These are phyloP conservation scores for Crematogaster levior DNA, from an alignment of 2,888 invertebrate species.

Conservation along the genomic window DNA sequence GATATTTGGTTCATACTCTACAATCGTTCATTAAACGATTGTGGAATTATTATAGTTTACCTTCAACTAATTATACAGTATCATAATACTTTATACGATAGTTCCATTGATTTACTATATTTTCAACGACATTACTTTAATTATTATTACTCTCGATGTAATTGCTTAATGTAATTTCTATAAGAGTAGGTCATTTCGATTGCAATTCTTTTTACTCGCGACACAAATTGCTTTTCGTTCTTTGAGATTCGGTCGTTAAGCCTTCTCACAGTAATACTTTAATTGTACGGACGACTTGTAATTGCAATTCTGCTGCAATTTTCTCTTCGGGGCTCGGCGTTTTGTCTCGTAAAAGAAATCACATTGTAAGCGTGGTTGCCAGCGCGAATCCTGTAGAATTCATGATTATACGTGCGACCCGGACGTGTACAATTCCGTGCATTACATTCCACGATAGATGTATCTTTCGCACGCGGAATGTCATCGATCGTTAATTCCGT, in stretches of 20 bases:
- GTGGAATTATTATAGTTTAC: not conserved
- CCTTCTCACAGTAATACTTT: conserved; percentile 24
- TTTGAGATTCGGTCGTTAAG: conserved; percentile 5
- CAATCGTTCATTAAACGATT: not conserved
- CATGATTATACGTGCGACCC: conserved; percentile 9
- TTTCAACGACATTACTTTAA: conserved; percentile 4
- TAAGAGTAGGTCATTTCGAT: not conserved
- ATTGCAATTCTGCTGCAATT: conserved; percentile 6
- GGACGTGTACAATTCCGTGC: conserved; percentile 14
- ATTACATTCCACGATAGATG: conserved; percentile 19
- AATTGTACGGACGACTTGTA: conserved; percentile 14
- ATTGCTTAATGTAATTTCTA: conserved; percentile 18
- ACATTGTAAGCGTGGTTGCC: not conserved
- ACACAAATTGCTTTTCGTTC: conserved; percentile 19
- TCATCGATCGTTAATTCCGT: conserved; percentile 7
- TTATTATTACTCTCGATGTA: conserved; percentile 9
- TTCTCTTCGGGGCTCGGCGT: not conserved
- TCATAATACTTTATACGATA: conserved; percentile 1
- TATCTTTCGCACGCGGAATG: conserved; percentile 22
- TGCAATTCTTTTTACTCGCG: conserved; percentile 21
- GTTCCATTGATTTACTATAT: conserved; percentile 15
- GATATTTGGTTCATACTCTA: not conserved
- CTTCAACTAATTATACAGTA: not conserved
- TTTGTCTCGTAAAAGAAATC: conserved; percentile 31
- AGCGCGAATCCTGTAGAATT: conserved; percentile 26